These are phyloP conservation scores for Homarus gammarus DNA, from an alignment of 2,888 invertebrate species.

Conservation along the genomic window DNA sequence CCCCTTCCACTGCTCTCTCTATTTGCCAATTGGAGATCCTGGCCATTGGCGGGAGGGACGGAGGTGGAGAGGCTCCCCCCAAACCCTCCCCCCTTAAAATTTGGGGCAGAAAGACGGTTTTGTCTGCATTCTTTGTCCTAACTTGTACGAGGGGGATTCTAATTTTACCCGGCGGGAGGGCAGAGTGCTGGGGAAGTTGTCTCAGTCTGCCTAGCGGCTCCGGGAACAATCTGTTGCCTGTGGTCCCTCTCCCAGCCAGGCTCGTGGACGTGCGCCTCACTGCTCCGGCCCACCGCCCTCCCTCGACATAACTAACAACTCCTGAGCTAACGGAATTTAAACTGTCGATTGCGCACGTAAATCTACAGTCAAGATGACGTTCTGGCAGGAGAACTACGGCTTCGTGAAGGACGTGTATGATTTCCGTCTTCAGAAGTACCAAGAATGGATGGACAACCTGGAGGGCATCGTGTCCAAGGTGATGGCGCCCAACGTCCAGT, in stretches of 20 bases:
- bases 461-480: conserved; percentile 75
- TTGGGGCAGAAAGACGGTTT: conserved; percentile 66
- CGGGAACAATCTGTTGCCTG: conserved; percentile 85
- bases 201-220: conserved; percentile 91
- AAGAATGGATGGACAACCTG: conserved; percentile 77
- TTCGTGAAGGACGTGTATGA: conserved; percentile 77
- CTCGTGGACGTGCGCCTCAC: conserved; percentile 16
- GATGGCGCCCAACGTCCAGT: conserved; percentile 74
- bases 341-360: conserved; percentile 12
- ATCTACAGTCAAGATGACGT: conserved; percentile 75
- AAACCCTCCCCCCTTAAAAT: conserved; percentile 6
- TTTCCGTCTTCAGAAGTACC: conserved; percentile 76
- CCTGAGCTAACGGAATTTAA: conserved; percentile 53
- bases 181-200: conserved; percentile 24
- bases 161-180: conserved; percentile 69
- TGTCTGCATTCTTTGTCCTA: conserved; percentile 76
- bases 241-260: conserved; percentile 23
- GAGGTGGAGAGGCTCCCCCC: not conserved
- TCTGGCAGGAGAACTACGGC: conserved; percentile 77
- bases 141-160: conserved; percentile 66
- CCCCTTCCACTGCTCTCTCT: conserved; percentile 32
- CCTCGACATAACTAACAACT: not conserved
- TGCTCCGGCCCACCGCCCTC: conserved; percentile 7
- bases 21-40: conserved; percentile 40
- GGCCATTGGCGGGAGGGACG: not conserved